These are phyloP conservation scores for Ailurus styani DNA, from an alignment of 2,113 vertebrate species.

Conservation along the genomic window DNA sequence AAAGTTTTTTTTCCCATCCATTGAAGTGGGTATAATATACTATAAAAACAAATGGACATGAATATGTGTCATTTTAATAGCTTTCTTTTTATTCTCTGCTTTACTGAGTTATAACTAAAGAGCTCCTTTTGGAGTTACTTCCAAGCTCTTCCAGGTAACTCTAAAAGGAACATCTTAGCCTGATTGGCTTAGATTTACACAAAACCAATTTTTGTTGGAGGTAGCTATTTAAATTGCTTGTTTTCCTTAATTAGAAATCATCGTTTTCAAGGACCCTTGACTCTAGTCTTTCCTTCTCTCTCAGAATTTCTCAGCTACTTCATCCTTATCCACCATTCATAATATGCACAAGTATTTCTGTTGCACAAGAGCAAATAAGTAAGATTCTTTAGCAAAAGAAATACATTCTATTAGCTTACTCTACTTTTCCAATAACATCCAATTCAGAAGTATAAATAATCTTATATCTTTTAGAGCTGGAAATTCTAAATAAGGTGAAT, in stretches of 20 bases:
- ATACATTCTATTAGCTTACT: conserved; percentile 23
- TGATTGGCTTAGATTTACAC: conserved; percentile 19
- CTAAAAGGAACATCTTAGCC: neutral
- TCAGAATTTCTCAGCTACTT: conserved; percentile 47
- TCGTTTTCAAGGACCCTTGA: conserved; percentile 62
- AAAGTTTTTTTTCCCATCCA: neutral
- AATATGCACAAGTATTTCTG: conserved; percentile 36
- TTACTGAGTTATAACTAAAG: neutral
- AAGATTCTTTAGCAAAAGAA: conserved; percentile 43
- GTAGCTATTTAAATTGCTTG: conserved; percentile 42
- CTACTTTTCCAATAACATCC: conserved; percentile 35
- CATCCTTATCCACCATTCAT: conserved; percentile 41
- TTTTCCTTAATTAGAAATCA: conserved; percentile 59
- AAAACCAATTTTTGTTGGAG: conserved; percentile 14
- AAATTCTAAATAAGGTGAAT: conserved; percentile 56
- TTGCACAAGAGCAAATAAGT: conserved; percentile 38
- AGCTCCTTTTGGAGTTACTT: neutral
- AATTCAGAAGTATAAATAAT: conserved; percentile 42
- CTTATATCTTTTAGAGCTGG: neutral
- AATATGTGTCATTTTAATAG: neutral
- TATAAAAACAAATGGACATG: neutral
- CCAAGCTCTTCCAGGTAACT: neutral
- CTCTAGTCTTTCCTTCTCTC: conserved; percentile 32
- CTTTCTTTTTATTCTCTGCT: neutral
- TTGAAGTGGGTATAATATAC: neutral